A percentile compares a stretch with the other conserved stretches of the same genome.
These are phyloP conservation scores for Thaumatotibia leucotreta DNA, from an alignment of 1,140 invertebrate species.

Conservation along the genomic window DNA sequence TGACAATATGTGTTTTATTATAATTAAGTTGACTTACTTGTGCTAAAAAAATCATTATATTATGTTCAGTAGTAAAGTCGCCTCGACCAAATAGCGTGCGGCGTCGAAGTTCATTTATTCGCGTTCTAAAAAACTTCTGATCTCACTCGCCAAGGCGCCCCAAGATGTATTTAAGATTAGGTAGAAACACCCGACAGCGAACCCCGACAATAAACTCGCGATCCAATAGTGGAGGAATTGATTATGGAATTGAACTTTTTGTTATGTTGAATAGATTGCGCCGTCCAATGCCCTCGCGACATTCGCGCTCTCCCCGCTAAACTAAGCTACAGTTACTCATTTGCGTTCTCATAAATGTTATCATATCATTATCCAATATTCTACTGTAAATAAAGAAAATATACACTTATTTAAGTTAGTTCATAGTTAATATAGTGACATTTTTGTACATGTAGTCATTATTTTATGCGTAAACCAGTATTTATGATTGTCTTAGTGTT, in stretches of 20 bases:
- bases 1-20: too few relatives aligned
- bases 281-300: slow-evolving; percentile 40
- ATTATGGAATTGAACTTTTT: not conserved
- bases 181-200: slow-evolving; percentile 12
- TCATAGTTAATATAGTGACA: slow-evolving; percentile 32
- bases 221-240: not conserved
- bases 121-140: not conserved
- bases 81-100: too few relatives aligned
- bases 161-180: not conserved
- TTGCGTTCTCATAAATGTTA: slow-evolving; percentile 10
- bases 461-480: slow-evolving; percentile 10
- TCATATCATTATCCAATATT: slow-evolving; percentile 32
- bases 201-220: slow-evolving; percentile 21
- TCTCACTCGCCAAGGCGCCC: not conserved
- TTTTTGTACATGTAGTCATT: slow-evolving; percentile 28
- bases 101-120: too few relatives aligned
- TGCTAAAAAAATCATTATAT: too few relatives aligned
- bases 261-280: not conserved
- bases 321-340: not conserved
- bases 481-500: slow-evolving; percentile 9
- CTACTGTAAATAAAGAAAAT: slow-evolving; percentile 9
- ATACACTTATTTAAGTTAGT: slow-evolving; percentile 9
- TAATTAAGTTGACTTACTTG: too few relatives aligned
- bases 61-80: too few relatives aligned
- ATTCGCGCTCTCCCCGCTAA: slow-evolving; percentile 2